These are phyloP conservation scores for Austrofundulus limnaeus DNA, from an alignment of 2,113 vertebrate species.

Conservation along the genomic window DNA sequence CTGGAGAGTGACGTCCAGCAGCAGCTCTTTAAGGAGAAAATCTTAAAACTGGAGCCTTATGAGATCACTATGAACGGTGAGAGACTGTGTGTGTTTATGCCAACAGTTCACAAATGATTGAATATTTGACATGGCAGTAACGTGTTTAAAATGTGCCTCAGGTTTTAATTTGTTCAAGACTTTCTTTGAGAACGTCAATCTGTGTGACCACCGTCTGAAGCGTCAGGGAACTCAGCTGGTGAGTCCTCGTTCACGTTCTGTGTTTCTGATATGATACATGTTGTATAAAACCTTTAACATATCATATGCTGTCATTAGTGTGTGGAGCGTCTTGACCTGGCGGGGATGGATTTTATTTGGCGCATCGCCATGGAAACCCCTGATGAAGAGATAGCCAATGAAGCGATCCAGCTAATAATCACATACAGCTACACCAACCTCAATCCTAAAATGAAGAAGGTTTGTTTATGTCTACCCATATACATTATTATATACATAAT, in stretches of 20 bases:
- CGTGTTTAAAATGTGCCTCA: conserved; percentile 62
- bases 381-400: conserved; percentile 98
- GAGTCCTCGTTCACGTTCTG: conserved; percentile 54
- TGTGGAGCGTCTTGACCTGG: conserved; percentile 95
- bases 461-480: conserved; percentile 64
- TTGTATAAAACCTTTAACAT: neutral
- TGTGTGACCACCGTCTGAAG: conserved; percentile 97
- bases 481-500: too few species aligned
- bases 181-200: conserved; percentile 99
- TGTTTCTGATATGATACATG: neutral
- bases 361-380: conserved; percentile 99
- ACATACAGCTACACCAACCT: conserved; percentile 98
- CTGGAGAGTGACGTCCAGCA: conserved; percentile 98
- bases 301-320: conserved; percentile 75
- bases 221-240: conserved; percentile 97
- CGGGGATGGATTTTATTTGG: conserved; percentile 99
- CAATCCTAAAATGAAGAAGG: conserved; percentile 98
- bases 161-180: conserved; percentile 99
- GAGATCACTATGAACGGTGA: conserved; percentile 99
- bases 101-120: neutral
- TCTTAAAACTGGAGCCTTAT: conserved; percentile 95
- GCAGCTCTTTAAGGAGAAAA: conserved; percentile 98
- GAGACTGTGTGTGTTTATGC: neutral
- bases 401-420: conserved; percentile 97
- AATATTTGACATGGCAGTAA: neutral